A percentile compares a stretch with the other conserved stretches of the same genome.
Conservation (phyloP, 2,113 vertebrate genomes). For the Colaptes auratus region DNA sequence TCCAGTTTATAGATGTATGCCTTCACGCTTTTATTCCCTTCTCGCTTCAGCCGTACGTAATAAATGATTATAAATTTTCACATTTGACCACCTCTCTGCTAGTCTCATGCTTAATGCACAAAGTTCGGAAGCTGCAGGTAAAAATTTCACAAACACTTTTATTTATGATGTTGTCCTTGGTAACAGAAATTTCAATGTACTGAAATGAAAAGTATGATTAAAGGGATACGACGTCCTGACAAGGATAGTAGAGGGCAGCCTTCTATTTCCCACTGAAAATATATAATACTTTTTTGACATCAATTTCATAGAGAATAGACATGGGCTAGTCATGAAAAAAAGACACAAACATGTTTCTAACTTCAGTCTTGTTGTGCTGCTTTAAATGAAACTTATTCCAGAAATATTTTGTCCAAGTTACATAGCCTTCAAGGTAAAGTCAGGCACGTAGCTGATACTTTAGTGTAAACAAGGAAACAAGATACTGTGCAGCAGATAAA, state of each 20-base stretch:
- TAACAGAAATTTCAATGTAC: conserved; percentile 95
- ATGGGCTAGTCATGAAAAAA: conserved; percentile 78
- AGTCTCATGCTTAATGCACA: conserved; percentile 85
- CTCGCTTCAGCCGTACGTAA: conserved; percentile 83
- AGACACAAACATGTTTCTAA: conserved; percentile 78
- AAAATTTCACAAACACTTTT: conserved; percentile 92
- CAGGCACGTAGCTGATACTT: conserved; percentile 2
- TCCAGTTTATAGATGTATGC: conserved; percentile 85
- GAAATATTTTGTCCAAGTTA: conserved; percentile 36
- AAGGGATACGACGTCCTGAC: conserved; percentile 85
- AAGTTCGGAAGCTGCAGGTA: conserved; percentile 89
- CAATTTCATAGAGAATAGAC: conserved; percentile 89
- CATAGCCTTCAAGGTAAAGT: neutral
- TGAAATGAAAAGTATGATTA: conserved; percentile 99
- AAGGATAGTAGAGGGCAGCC: conserved; percentile 86
- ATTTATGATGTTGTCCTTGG: conserved; percentile 98
- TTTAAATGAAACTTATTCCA: conserved; percentile 59
- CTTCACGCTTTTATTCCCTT: conserved; percentile 89
- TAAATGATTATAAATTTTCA: conserved; percentile 97
- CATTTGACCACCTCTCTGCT: conserved; percentile 86
- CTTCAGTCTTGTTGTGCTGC: conserved; percentile 61
- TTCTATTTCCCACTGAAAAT: conserved; percentile 88
- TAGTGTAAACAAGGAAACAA: neutral
- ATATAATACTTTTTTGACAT: conserved; percentile 91
- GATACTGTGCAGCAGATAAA: neutral